These are phyloP conservation scores for Pipistrellus pygmaeus DNA, from an alignment of 2,797 vertebrate species.

Conservation along the genomic window DNA sequence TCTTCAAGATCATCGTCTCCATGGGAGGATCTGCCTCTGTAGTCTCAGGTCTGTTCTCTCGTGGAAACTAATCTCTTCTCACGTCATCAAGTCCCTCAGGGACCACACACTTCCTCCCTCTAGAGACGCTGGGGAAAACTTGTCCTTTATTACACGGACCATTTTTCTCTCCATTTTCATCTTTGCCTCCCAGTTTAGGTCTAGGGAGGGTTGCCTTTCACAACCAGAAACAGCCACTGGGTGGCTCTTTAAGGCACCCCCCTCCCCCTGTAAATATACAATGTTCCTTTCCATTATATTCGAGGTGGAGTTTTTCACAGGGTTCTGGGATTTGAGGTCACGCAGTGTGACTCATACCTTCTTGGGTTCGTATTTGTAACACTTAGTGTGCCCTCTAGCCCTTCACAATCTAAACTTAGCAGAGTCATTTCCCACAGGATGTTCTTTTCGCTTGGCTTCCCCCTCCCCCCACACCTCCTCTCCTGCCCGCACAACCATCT, in stretches of 20 bases:
- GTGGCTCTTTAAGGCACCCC: neutral
- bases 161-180: neutral
- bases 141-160: neutral
- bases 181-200: neutral
- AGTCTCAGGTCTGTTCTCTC: neutral
- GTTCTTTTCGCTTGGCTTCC: neutral
- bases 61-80: neutral
- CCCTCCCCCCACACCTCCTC: rapidly evolving
- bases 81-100: neutral
- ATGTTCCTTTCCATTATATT: neutral
- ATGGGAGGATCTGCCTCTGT: neutral
- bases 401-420: neutral
- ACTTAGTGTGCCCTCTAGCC: neutral
- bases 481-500: neutral
- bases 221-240: neutral
- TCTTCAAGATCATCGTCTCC: neutral
- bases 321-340: neutral
- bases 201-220: neutral
- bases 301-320: neutral
- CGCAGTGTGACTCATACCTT: neutral
- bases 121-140: neutral
- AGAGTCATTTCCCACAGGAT: neutral
- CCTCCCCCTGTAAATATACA: neutral
- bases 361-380: neutral
- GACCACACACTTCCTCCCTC: neutral